Conservation (phyloP, 2,888 invertebrate species). For the Synergus umbraculus region DNA sequence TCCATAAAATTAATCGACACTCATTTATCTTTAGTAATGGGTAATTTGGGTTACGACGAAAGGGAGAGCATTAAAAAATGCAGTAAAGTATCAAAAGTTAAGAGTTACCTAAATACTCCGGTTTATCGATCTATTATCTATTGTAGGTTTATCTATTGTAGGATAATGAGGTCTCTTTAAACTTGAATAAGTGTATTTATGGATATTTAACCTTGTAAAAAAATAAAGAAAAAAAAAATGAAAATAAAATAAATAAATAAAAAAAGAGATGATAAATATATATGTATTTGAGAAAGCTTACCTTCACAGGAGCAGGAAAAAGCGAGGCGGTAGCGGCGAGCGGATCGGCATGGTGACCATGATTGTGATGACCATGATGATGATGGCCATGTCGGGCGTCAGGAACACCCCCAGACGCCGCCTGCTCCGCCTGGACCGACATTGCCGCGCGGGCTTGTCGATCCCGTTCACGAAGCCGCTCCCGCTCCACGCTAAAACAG, state of each 20-base stretch:
- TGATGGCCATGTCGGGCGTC: conserved; percentile 80
- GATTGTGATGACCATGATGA: conserved; percentile 69
- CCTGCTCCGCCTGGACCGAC: conserved; percentile 82
- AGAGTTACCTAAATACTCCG: background rate
- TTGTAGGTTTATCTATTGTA: no score
- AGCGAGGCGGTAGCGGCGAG: conserved; percentile 65
- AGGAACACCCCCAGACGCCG: conserved; percentile 82
- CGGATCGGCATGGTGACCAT: conserved; percentile 69
- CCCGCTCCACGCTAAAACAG: conserved; percentile 81
- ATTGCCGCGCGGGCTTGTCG: conserved; percentile 87
- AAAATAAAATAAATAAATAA: no score
- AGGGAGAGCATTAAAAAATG: background rate
- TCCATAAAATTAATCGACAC: conserved; percentile 24
- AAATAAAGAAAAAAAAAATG: no score
- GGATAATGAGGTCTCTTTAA: no score
- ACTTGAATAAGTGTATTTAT: no score
- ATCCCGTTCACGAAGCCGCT: conserved; percentile 88
- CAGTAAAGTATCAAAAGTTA: background rate
- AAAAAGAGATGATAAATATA: background rate
- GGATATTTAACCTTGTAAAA: no score
- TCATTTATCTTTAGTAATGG: conserved; percentile 5
- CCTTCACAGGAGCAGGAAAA: conserved; percentile 73
- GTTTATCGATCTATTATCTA: no score
- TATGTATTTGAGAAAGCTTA: conserved; percentile 60
- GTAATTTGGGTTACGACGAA: background rate